Base-by-base conservation (phyloP, 2,113 vertebrate genomes). In the Orcinus orca region DNA sequence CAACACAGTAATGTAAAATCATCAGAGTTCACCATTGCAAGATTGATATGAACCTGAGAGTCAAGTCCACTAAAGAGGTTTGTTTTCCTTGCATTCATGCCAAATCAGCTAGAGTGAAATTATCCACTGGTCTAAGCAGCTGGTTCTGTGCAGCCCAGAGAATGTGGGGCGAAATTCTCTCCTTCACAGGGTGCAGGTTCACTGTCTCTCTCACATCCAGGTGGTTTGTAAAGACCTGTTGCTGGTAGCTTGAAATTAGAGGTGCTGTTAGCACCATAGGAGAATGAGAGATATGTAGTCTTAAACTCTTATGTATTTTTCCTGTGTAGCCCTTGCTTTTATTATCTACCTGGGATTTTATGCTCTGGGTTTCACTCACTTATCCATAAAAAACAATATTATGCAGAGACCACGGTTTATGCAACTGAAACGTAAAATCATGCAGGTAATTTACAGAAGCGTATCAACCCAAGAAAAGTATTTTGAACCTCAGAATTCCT, bases 351-450 rank as follows among this genome's bases (percentile, higher is more conserved):
- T 81, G 25, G 21, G 9, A 77, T 92, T 73, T 90, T 67, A 23
- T 82, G 44, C 38, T 31, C 20, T 6, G 29, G 1, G 23, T 71
- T 73, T 92, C 44, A 50, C 74, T 79, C 73, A 71, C 80, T 81
- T 90, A 55, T 68, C 67, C 63, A 65, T 44, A 80, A 79, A 95
- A 88, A 58, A 47, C 47, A 81, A 3, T 94, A 55, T 85, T 83
- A 84, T 88, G 50, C 38, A 88, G 41, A 60, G 55, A 50, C 26
- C 41, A 23, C 4, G 29, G 25, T 44, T 85, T 94, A 53, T 53
- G 29, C 20, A 88, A 79, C n/a, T 63, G 18, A 50, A 84, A 55
- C 11, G 71, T 96, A 44, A 96, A 60, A 95, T 81, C 53, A 80
- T n/a, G 8, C n/a, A 23, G 15, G 31, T 68, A 55, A 36, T 23